Percentiles rank a stretch among this genome's conserved stretches.
Conservation (phyloP, 1,140 invertebrate species). For the Nymphalis io region DNA sequence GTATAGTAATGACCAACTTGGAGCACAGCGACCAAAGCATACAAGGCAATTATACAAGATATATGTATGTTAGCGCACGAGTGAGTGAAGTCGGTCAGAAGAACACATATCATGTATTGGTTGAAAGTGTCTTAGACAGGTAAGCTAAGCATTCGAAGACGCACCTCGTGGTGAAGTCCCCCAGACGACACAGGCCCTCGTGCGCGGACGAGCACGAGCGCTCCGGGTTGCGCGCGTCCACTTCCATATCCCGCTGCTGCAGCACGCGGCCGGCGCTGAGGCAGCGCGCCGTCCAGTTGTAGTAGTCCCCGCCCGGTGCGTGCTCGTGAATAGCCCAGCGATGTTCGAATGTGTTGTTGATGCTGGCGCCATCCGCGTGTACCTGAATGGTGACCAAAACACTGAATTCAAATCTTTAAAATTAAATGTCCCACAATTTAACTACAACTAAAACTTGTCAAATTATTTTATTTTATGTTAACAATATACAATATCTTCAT, state of each 20-base stretch:
- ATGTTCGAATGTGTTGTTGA: conserved; percentile 90
- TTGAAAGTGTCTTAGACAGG: too few relatives aligned
- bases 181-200: conserved; percentile 84
- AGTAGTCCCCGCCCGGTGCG: conserved; percentile 88
- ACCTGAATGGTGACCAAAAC: conserved; percentile 68
- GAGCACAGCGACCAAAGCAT: too few relatives aligned
- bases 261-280: conserved; percentile 89
- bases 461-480: too few relatives aligned
- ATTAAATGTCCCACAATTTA: too few relatives aligned
- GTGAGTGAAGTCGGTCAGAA: too few relatives aligned
- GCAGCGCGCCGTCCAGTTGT: conserved; percentile 93
- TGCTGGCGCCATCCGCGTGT: conserved; percentile 91
- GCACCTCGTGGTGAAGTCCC: conserved; percentile 83
- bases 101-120: too few relatives aligned
- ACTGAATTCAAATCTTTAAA: too few relatives aligned
- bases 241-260: conserved; percentile 89
- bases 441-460: too few relatives aligned
- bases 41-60: too few relatives aligned
- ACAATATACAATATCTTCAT: too few relatives aligned
- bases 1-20: too few relatives aligned
- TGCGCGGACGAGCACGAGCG: conserved; percentile 80
- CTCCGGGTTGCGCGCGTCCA: conserved; percentile 76
- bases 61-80: too few relatives aligned
- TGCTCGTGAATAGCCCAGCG: conserved; percentile 85
- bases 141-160: neutral